Evolutionary conservation across 2,113 vertebrate species (phyloP).

Genomic region (Ceyx margarethae): DNA sequence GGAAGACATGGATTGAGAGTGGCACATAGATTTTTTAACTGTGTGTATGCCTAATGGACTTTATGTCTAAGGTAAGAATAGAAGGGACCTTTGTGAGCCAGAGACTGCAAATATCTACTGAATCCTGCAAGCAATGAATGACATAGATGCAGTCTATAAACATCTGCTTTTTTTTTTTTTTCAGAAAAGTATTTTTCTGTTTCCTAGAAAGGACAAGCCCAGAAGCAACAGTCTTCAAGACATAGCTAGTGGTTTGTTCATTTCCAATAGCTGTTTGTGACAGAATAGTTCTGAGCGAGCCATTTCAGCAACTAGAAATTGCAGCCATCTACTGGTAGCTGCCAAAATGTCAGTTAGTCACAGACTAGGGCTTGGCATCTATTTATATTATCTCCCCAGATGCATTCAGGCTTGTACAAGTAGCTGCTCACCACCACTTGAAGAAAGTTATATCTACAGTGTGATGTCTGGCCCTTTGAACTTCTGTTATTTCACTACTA

Average conservation of each 20-base stretch:
- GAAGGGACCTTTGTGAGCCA: neutral
- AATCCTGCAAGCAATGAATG: neutral
- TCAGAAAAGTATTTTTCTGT: neutral
- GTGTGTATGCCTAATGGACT: neutral
- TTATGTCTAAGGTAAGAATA: neutral
- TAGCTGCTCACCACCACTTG: neutral
- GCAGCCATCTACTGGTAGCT: slow-evolving; percentile 61
- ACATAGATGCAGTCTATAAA: neutral
- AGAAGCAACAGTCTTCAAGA: neutral
- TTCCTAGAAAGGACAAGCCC: neutral
- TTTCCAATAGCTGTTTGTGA: slow-evolving; percentile 45
- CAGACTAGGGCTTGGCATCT: slow-evolving; percentile 11
- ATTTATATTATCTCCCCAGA: slow-evolving; percentile 43
- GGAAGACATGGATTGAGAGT: accelerated
- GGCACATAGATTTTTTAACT: neutral
- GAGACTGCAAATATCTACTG: neutral
- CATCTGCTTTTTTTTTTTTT: neutral
- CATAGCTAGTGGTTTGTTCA: neutral
- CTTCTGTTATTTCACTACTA: neutral
- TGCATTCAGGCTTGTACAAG: slow-evolving; percentile 16
- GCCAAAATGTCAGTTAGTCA: slow-evolving; percentile 55
- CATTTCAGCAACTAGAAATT: slow-evolving; percentile 63
- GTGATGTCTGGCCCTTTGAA: neutral
- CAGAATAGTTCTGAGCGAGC: neutral
- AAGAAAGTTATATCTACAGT: neutral